These are phyloP conservation scores for Yoshiicerus persimilis DNA, from an alignment of 1,140 invertebrate genomes.

Conservation along the genomic window DNA sequence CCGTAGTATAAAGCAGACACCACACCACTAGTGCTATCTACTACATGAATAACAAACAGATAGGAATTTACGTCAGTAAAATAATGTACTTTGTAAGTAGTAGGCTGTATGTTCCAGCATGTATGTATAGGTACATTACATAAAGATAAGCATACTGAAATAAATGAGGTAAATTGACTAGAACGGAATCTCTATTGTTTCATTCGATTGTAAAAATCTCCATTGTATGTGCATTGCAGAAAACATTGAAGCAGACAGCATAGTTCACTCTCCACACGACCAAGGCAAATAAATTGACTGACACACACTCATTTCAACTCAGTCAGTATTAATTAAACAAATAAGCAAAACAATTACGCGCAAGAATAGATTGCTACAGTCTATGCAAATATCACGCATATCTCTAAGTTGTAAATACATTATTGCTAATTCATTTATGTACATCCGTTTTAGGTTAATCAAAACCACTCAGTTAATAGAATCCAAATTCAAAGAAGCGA, in stretches of 20 bases:
- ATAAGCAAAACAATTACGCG: neutral
- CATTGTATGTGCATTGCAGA: neutral
- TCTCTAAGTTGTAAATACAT: neutral
- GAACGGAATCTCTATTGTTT: neutral
- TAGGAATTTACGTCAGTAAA: neutral
- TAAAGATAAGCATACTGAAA: no score
- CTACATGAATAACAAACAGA: neutral
- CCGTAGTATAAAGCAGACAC: neutral
- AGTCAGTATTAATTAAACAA: neutral
- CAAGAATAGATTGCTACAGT: neutral
- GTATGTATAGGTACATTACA: neutral
- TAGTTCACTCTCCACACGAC: no score
- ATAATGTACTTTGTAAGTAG: neutral
- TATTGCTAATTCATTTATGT: neutral
- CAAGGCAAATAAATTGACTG: neutral
- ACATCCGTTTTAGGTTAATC: neutral
- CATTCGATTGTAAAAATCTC: neutral
- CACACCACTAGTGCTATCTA: neutral
- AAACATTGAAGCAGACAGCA: neutral
- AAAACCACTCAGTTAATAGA: neutral
- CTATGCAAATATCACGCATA: neutral
- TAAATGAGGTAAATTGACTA: neutral
- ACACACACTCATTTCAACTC: neutral
- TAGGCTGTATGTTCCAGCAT: no score
- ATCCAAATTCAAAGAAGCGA: no score